Conservation (phyloP, 2,888 invertebrate species). For the Cheilosia vernalis region DNA sequence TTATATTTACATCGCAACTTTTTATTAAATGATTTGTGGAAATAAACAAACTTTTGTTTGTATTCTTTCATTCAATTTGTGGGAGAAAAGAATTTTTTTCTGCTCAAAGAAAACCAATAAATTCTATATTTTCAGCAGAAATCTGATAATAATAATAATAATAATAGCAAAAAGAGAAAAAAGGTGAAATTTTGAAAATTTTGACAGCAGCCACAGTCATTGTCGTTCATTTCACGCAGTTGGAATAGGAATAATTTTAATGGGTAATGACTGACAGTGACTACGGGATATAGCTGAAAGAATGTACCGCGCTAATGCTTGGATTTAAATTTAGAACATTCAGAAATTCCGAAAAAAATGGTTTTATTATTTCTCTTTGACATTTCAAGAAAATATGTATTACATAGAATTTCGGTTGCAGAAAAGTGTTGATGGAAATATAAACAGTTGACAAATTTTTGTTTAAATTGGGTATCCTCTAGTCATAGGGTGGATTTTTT, state of each 20-base stretch:
- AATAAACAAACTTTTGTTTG: not conserved
- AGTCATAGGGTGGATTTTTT: not conserved
- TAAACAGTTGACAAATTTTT: conserved; percentile 5
- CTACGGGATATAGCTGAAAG: not conserved
- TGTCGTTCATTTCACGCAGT: conserved; percentile 28
- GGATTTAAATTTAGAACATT: conserved; percentile 20
- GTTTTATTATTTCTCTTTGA: not conserved
- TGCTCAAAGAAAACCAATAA: not conserved
- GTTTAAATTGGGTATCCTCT: not conserved
- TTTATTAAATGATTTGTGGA: conserved; percentile 1
- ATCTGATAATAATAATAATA: conserved; percentile 1
- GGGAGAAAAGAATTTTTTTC: no score
- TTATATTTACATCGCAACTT: not conserved
- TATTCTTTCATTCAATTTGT: not conserved
- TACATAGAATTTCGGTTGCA: not conserved
- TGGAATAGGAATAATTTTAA: conserved; percentile 34
- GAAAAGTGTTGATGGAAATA: not conserved
- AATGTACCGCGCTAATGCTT: conserved; percentile 13
- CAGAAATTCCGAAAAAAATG: not conserved
- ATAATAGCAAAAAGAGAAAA: not conserved
- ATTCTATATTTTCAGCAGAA: conserved; percentile 3
- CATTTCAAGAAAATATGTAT: conserved; percentile 2
- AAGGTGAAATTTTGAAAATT: conserved; percentile 9
- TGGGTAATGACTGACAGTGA: not conserved
- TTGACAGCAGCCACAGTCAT: conserved; percentile 32